Evolutionary conservation across 2,888 invertebrate species (phyloP).

Genomic region (Aphodius granarius): DNA sequence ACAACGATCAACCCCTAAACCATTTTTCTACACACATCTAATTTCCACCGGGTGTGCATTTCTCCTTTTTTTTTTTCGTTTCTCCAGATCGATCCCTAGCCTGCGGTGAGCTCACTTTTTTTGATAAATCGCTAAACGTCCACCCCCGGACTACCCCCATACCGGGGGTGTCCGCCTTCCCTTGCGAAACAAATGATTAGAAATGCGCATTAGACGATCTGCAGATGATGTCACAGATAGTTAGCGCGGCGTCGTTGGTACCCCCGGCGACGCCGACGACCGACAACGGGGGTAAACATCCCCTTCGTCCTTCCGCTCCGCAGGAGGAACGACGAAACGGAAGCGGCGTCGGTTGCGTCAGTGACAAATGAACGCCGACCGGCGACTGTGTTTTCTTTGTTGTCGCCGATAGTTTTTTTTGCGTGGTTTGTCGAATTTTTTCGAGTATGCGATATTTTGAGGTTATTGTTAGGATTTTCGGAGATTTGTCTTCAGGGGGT

Average conservation of each 20-base stretch:
- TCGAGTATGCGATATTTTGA: not conserved
- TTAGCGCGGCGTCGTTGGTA: conserved; percentile 35
- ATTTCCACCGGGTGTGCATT: not conserved
- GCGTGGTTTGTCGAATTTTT: not conserved
- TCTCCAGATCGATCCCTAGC: conserved; percentile 25
- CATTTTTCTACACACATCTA: not conserved
- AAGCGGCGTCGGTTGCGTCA: conserved; percentile 52
- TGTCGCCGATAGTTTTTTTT: conserved; percentile 12
- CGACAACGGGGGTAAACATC: not conserved
- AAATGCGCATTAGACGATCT: conserved; percentile 35
- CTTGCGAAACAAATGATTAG: conserved; percentile 10
- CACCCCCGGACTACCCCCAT: not conserved
- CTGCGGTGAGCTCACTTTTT: not conserved
- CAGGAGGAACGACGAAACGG: conserved; percentile 38
- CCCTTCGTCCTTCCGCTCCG: not conserved
- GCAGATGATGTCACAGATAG: conserved; percentile 43
- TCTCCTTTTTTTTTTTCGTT: not conserved
- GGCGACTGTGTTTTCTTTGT: conserved; percentile 41
- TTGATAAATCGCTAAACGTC: not conserved
- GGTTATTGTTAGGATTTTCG: not conserved
- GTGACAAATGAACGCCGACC: conserved; percentile 55
- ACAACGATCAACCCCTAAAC: not conserved
- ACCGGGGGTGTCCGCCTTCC: not conserved
- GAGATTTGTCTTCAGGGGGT: not conserved
- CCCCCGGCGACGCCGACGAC: conserved; percentile 39